Evolutionary conservation across 2,113 vertebrate species (phyloP).

Genomic region (Urocitellus parryii): DNA sequence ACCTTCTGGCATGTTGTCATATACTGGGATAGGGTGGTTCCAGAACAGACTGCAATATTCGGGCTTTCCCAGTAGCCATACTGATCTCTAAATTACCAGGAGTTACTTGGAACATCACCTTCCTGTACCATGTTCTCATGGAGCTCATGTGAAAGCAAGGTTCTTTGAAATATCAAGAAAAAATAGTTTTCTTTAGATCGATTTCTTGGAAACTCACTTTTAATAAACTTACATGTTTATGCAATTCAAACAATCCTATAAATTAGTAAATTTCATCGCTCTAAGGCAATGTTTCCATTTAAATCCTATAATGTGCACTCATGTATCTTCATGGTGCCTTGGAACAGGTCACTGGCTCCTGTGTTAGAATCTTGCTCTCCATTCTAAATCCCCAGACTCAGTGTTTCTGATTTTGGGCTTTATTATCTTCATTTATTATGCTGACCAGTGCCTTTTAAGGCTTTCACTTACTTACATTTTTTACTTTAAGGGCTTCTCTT

Average conservation of each 20-base stretch:
- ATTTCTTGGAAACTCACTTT: neutral
- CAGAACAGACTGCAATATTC: neutral
- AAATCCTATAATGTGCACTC: neutral
- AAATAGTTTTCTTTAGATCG: neutral
- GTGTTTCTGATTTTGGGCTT: neutral
- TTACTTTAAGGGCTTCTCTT: no score
- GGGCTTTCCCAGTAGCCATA: neutral
- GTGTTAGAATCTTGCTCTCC: neutral
- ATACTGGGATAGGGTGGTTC: neutral
- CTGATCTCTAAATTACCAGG: conserved; percentile 1
- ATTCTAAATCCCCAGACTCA: neutral
- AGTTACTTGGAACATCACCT: neutral
- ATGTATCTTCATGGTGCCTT: neutral
- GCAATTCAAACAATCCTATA: neutral
- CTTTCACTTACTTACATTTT: no score
- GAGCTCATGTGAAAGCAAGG: neutral
- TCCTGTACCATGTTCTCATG: neutral
- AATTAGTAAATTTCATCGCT: neutral
- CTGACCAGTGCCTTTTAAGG: neutral
- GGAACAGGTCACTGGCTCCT: neutral
- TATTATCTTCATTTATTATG: neutral
- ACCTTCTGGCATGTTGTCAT: neutral
- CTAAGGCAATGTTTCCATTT: neutral
- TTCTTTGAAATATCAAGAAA: neutral
- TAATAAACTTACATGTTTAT: neutral